Percentiles rank a stretch among this genome's conserved stretches.
These are phyloP conservation scores for Gila orcuttii DNA, from an alignment of 2,113 vertebrate genomes.

Conservation along the genomic window DNA sequence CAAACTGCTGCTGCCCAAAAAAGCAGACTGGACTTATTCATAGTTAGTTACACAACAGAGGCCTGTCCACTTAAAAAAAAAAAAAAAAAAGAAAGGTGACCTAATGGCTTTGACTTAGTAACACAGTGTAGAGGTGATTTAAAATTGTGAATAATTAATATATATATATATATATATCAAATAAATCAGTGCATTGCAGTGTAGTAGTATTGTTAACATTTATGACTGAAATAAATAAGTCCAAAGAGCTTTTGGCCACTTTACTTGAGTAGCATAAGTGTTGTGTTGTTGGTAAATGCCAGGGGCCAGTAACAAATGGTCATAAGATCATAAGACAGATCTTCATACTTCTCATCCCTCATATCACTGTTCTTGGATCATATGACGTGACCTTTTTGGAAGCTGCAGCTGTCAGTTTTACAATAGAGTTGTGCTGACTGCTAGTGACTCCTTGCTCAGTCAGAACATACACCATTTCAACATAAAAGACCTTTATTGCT, in stretches of 20 bases:
- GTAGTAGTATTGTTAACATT: too few relatives aligned
- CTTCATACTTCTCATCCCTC: neutral
- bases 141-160: neutral
- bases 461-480: neutral
- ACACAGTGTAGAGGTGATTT: neutral
- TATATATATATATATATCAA: too few relatives aligned
- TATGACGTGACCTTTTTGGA: neutral
- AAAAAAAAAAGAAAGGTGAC: neutral
- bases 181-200: too few relatives aligned
- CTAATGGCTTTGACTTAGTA: conserved; percentile 3
- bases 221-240: neutral
- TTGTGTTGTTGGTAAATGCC: neutral
- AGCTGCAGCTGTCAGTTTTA: neutral
- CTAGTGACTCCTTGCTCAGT: neutral
- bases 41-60: conserved; percentile 42
- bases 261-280: neutral
- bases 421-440: neutral
- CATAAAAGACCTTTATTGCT: neutral
- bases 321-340: neutral
- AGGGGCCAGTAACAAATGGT: neutral
- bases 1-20: conserved; percentile 31
- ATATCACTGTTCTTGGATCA: neutral
- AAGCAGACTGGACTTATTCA: conserved; percentile 44
- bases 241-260: neutral
- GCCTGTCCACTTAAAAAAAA: neutral